These are phyloP conservation scores for Scaptomyza polygonia DNA, from an alignment of 2,888 invertebrate species.

Conservation along the genomic window DNA sequence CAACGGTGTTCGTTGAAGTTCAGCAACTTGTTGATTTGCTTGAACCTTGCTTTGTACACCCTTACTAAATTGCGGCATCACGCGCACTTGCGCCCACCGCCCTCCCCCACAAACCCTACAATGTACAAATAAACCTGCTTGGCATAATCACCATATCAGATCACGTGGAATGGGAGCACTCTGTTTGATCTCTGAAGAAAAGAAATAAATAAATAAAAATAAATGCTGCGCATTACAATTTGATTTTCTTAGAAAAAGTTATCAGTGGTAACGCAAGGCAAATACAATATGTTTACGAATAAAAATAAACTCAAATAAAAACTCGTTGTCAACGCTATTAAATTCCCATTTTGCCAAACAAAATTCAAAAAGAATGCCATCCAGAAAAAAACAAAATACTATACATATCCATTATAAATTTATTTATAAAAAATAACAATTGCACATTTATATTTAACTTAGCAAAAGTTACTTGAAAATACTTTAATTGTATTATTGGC, in stretches of 20 bases:
- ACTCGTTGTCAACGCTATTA: neutral
- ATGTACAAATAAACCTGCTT: conserved; percentile 34
- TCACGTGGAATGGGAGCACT: conserved; percentile 30
- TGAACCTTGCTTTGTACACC: conserved; percentile 54
- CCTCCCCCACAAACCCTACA: neutral
- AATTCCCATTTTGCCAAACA: neutral
- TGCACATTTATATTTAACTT: neutral
- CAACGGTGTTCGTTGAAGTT: conserved; percentile 62
- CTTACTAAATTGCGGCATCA: neutral
- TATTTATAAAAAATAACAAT: neutral
- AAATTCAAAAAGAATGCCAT: neutral
- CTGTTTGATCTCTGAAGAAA: conserved; percentile 59
- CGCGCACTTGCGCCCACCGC: neutral
- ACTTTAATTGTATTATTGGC: neutral
- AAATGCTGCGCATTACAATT: conserved; percentile 20
- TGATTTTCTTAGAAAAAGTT: conserved; percentile 12
- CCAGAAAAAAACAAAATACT: too few species aligned
- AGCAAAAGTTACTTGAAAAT: neutral
- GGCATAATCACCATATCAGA: conserved; percentile 62
- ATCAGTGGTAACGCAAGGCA: neutral
- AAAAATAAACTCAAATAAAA: neutral
- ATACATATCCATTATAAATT: too few species aligned
- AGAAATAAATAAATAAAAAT: conserved; percentile 7
- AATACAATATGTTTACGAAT: neutral
- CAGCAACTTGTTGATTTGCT: conserved; percentile 74